phyloP scores from a whole-genome alignment of 2,888 invertebrate species.

The Eupithecia inturbata region DNA sequence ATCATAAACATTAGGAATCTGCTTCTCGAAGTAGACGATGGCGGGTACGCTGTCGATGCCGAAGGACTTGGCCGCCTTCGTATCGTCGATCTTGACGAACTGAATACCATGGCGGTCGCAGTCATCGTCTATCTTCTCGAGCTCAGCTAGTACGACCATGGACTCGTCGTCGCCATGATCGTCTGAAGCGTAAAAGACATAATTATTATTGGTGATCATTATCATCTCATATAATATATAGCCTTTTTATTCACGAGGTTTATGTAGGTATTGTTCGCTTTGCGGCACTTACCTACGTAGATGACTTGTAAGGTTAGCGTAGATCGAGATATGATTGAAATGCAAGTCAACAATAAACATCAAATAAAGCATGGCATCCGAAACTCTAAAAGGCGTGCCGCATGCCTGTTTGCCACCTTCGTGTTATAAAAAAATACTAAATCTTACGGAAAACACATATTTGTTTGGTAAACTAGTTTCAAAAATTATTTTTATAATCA shows the following conservation, averaged over 20 bases:
- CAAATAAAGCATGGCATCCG: too few relatives aligned
- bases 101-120: constrained; percentile 96
- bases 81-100: constrained; percentile 96
- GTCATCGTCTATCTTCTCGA: constrained; percentile 97
- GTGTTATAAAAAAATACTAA: too few relatives aligned
- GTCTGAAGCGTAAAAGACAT: constrained; percentile 82
- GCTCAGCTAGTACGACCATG: constrained; percentile 91
- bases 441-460: neutral
- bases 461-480: neutral
- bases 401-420: too few relatives aligned
- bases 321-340: neutral
- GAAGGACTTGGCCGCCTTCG: constrained; percentile 91
- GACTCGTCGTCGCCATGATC: constrained; percentile 95
- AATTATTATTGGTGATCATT: neutral
- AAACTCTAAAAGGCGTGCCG: too few relatives aligned
- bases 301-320: neutral
- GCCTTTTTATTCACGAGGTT: neutral
- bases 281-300: too few relatives aligned
- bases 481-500: neutral
- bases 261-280: neutral
- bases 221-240: neutral
- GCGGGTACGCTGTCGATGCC: constrained; percentile 93
- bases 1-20: constrained; percentile 96
- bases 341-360: too few relatives aligned
- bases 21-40: constrained; percentile 96